Conservation (phyloP, 2,888 invertebrate genomes). For the Lithophane leautieri region DNA sequence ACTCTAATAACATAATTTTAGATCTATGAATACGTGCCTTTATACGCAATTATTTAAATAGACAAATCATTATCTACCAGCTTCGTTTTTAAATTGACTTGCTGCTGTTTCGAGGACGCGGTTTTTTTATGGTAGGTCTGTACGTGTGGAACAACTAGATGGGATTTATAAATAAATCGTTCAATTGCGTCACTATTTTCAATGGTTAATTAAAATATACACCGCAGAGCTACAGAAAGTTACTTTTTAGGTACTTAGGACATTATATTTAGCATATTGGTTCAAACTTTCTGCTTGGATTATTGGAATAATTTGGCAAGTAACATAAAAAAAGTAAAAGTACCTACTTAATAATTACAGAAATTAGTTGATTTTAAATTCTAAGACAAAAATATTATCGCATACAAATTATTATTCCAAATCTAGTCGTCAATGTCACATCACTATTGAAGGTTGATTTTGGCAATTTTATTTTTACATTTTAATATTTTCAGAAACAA, state of each 20-base stretch:
- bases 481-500: constrained; percentile 4
- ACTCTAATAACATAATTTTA: background rate
- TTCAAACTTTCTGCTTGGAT: background rate
- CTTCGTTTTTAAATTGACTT: constrained; percentile 14
- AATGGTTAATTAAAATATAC: constrained; percentile 22
- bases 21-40: background rate
- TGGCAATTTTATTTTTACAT: constrained; percentile 28
- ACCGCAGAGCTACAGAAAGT: too few species aligned
- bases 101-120: constrained; percentile 17
- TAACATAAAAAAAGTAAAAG: background rate
- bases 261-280: background rate
- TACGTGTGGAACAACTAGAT: constrained; percentile 13
- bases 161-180: constrained; percentile 41
- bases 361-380: background rate
- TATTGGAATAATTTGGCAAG: background rate
- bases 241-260: background rate
- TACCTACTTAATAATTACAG: background rate
- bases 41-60: background rate
- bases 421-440: constrained; percentile 42
- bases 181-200: constrained; percentile 13
- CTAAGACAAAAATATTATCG: background rate
- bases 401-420: background rate
- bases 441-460: constrained; percentile 52
- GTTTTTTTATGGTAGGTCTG: constrained; percentile 5
- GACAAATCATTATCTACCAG: background rate